Percentiles rank a stretch among this genome's conserved stretches.
Conservation (phyloP, 2,888 invertebrate genomes). For the Magallana nippona region DNA sequence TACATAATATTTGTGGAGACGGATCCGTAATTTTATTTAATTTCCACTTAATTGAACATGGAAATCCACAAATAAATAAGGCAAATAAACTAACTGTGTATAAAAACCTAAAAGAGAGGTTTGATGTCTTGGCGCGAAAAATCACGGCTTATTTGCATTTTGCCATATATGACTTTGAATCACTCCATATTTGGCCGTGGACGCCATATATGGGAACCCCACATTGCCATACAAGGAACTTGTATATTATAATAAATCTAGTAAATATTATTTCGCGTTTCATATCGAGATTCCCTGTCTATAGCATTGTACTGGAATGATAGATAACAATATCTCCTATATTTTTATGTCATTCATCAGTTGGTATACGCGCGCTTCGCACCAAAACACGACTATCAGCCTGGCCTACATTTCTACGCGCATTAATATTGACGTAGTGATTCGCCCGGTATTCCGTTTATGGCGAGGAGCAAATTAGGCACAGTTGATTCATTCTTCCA, state of each 20-base stretch:
- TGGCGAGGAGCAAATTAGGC: conserved; percentile 62
- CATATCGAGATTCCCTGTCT: neutral
- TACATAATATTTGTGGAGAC: no score
- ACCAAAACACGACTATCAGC: neutral
- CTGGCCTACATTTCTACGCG: conserved; percentile 37
- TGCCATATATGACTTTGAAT: conserved; percentile 48
- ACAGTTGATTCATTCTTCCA: conserved; percentile 61
- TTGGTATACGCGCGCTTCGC: neutral
- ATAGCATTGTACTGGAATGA: neutral
- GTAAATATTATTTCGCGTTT: conserved; percentile 12
- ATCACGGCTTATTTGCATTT: conserved; percentile 35
- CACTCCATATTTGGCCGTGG: conserved; percentile 78
- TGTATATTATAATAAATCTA: neutral
- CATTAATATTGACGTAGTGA: conserved; percentile 25
- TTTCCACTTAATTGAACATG: no score
- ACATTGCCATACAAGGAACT: conserved; percentile 69
- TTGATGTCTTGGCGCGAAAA: conserved; percentile 43
- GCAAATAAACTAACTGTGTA: no score
- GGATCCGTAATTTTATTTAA: no score
- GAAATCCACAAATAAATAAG: no score
- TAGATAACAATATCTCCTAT: neutral
- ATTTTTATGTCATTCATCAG: neutral
- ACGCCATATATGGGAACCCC: conserved; percentile 78
- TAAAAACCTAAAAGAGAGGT: no score
- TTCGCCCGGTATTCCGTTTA: conserved; percentile 55